Evolutionary conservation across 2,888 invertebrate species (phyloP).

Genomic region (Chesias legatella): DNA sequence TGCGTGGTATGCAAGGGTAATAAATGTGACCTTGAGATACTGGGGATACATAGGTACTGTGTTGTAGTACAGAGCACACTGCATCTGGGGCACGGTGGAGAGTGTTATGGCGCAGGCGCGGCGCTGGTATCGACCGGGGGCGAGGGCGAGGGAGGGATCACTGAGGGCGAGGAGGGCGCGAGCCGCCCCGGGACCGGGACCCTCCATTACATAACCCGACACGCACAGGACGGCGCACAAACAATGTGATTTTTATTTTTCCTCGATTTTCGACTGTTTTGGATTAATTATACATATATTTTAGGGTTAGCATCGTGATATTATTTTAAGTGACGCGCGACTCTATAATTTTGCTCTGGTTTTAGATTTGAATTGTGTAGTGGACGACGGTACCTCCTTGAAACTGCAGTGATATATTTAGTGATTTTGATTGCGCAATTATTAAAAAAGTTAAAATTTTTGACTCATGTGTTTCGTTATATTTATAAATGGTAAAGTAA

Average conservation of each 20-base stretch:
- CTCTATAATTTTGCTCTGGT: slow-evolving; percentile 45
- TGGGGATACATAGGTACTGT: slow-evolving; percentile 25
- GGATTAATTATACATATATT: slow-evolving; percentile 68
- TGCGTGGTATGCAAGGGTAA: not conserved
- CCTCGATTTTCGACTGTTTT: slow-evolving; percentile 69
- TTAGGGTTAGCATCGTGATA: slow-evolving; percentile 73
- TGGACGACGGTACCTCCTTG: slow-evolving; percentile 38
- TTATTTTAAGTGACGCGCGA: slow-evolving; percentile 67
- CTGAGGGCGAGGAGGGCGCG: slow-evolving; percentile 43
- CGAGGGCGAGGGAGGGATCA: slow-evolving; percentile 40
- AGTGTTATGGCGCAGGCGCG: slow-evolving; percentile 36
- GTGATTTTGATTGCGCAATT: slow-evolving; percentile 27
- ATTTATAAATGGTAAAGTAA: slow-evolving; percentile 1
- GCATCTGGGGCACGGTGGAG: slow-evolving; percentile 50
- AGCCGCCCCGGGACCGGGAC: slow-evolving; percentile 59
- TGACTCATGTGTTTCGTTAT: slow-evolving; percentile 18
- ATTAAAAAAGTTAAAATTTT: slow-evolving; percentile 18
- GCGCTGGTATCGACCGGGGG: slow-evolving; percentile 34
- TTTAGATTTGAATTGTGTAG: slow-evolving; percentile 57
- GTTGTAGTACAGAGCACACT: slow-evolving; percentile 28
- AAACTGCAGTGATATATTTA: slow-evolving; percentile 49
- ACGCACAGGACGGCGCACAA: slow-evolving; percentile 81
- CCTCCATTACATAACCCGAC: slow-evolving; percentile 77
- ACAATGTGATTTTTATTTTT: slow-evolving; percentile 78
- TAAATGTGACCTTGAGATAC: slow-evolving; percentile 45